Conservation (phyloP, 2,888 invertebrate genomes). For the Pristionchus fissidentatus region DNA sequence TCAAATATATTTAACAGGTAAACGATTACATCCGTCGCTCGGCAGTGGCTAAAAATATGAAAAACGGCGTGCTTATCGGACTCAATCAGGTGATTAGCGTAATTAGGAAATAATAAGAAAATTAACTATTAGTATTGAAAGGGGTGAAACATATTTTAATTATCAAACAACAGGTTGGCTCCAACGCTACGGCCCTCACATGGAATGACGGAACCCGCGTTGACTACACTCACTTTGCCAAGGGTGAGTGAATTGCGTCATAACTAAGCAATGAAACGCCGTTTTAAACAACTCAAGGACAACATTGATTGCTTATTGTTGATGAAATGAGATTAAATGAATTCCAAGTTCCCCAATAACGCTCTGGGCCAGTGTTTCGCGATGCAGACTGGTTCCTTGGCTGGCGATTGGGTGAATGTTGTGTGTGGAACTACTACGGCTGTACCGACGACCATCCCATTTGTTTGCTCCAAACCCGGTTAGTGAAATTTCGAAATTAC, state of each 20-base stretch:
- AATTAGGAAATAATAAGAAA: too few species aligned
- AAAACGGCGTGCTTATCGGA: conserved; percentile 22
- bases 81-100: conserved; percentile 30
- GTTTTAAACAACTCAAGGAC: too few species aligned
- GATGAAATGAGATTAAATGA: too few species aligned
- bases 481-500: neutral
- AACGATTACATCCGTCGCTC: conserved; percentile 9
- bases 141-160: too few species aligned
- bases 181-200: neutral
- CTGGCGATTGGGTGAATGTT: conserved; percentile 12
- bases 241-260: neutral
- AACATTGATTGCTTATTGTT: too few species aligned
- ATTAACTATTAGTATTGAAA: too few species aligned
- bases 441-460: neutral
- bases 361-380: conserved; percentile 18
- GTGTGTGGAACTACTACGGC: neutral
- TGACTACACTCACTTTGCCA: neutral
- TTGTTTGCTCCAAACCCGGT: conserved; percentile 14
- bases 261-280: too few species aligned
- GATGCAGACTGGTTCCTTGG: conserved; percentile 12
- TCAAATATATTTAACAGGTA: neutral
- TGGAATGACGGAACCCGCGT: neutral
- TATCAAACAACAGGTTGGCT: too few species aligned
- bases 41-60: neutral
- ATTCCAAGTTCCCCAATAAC: conserved; percentile 2